Percentiles rank a stretch among this genome's conserved stretches.
These are phyloP conservation scores for Cryptoblepharus egeriae DNA, from an alignment of 2,797 vertebrate genomes.

Conservation along the genomic window DNA sequence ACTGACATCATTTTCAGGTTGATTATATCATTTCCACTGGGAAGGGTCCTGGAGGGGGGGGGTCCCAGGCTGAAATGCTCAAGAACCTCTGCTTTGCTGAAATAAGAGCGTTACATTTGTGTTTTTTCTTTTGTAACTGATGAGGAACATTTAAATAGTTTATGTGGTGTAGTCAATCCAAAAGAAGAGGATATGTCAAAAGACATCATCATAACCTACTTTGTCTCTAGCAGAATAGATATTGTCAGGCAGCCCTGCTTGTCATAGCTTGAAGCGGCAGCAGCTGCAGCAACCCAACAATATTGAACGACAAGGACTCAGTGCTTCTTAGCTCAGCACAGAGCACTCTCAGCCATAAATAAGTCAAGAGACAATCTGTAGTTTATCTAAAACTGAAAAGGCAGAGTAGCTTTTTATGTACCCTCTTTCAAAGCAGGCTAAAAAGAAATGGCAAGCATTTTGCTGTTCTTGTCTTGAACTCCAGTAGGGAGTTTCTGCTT, in stretches of 20 bases:
- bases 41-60: too few species aligned
- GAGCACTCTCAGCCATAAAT: conserved; percentile 45
- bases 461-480: background rate
- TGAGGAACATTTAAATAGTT: background rate
- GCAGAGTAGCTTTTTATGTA: accelerated
- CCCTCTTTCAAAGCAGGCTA: conserved; percentile 23
- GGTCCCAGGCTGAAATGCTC: too few species aligned
- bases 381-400: conserved; percentile 49
- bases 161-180: background rate
- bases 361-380: conserved; percentile 8
- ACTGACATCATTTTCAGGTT: too few species aligned
- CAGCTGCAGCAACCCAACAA: background rate
- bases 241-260: background rate
- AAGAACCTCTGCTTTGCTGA: too few species aligned
- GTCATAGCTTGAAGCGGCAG: background rate
- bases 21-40: too few species aligned
- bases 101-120: conserved; percentile 1
- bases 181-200: background rate
- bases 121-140: background rate
- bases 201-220: conserved; percentile 9
- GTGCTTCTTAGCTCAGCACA: background rate
- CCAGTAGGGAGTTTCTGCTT: background rate
- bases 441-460: conserved; percentile 24
- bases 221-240: conserved; percentile 6
- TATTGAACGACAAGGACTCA: conserved; percentile 30